These are phyloP conservation scores for Oeneis ivallda DNA, from an alignment of 2,888 invertebrate genomes.

Conservation along the genomic window DNA sequence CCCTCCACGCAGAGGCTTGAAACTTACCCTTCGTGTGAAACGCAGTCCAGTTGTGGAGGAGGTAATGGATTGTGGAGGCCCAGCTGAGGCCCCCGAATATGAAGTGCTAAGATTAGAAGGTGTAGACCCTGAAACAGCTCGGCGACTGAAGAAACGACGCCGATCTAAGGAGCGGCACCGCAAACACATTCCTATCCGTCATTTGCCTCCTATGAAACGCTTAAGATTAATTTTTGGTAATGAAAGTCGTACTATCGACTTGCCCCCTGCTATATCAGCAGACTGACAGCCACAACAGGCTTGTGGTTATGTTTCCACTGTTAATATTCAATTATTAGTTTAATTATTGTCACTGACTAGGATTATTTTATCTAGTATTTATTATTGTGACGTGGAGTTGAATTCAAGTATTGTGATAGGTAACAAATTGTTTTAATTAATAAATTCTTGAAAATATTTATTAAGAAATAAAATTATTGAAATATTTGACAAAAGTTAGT, in stretches of 20 bases:
- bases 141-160: slow-evolving; percentile 81
- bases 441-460: slow-evolving; percentile 45
- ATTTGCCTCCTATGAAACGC: slow-evolving; percentile 90
- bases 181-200: slow-evolving; percentile 78
- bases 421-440: slow-evolving; percentile 66
- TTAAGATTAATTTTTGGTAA: slow-evolving; percentile 93
- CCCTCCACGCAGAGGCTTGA: slow-evolving; percentile 84
- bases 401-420: slow-evolving; percentile 64
- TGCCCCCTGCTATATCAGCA: slow-evolving; percentile 87
- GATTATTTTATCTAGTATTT: slow-evolving; percentile 76
- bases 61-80: slow-evolving; percentile 87
- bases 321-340: slow-evolving; percentile 78
- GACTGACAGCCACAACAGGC: slow-evolving; percentile 76
- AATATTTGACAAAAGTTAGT: slow-evolving; percentile 16
- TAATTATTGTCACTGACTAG: slow-evolving; percentile 78
- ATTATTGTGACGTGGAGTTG: slow-evolving; percentile 71
- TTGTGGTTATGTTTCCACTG: slow-evolving; percentile 77
- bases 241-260: slow-evolving; percentile 93
- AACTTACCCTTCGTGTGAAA: slow-evolving; percentile 92
- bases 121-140: slow-evolving; percentile 81
- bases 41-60: slow-evolving; percentile 93
- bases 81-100: slow-evolving; percentile 89
- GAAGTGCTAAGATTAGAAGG: slow-evolving; percentile 92
- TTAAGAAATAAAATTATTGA: slow-evolving; percentile 26
- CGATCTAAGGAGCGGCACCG: slow-evolving; percentile 74